Conservation (phyloP, 2,113 vertebrate species). For the Archilochus colubris region DNA sequence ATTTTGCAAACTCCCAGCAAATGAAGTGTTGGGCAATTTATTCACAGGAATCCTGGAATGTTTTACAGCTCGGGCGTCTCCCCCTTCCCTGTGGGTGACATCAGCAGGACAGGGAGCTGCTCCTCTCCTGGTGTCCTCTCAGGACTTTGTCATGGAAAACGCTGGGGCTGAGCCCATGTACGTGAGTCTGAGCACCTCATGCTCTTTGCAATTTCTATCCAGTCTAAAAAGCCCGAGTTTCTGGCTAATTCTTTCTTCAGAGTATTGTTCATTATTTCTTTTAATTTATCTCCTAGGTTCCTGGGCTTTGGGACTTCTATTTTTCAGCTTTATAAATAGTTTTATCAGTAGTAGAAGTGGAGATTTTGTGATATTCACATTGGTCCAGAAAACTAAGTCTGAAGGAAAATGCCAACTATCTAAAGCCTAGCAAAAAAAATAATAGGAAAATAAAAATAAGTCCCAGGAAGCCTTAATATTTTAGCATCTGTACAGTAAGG, state of each 20-base stretch:
- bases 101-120: neutral
- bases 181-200: neutral
- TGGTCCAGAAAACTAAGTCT: neutral
- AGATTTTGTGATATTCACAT: neutral
- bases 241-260: neutral
- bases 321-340: neutral
- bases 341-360: neutral
- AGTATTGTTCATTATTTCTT: neutral
- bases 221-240: neutral
- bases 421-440: neutral
- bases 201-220: neutral
- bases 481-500: neutral
- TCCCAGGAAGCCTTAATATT: neutral
- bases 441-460: neutral
- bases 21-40: neutral
- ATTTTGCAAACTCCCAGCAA: neutral
- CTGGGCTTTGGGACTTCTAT: neutral
- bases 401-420: neutral
- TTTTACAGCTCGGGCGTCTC: rapidly evolving
- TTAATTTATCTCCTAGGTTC: neutral
- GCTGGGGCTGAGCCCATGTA: rapidly evolving
- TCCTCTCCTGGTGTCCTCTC: neutral
- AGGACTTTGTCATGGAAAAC: neutral
- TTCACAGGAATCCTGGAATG: rapidly evolving
- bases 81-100: neutral